Percentiles rank a stretch among this genome's conserved stretches.
Evolutionary conservation across 2,888 invertebrate species (phyloP).

Genomic region (Amphimallon solstitiale): DNA sequence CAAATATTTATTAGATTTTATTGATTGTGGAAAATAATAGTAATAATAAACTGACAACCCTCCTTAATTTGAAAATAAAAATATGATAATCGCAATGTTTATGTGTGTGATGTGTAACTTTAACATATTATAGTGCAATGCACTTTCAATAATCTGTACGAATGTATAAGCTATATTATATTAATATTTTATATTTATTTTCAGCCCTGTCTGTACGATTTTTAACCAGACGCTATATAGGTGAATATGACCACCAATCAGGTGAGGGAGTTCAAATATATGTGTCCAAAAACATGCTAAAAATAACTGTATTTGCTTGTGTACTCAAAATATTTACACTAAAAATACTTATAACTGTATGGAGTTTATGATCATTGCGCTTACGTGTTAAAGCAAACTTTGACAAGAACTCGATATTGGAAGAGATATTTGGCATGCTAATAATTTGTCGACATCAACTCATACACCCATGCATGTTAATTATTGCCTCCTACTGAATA

Average conservation of each 20-base stretch:
- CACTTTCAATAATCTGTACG: background rate
- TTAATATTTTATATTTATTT: conserved; percentile 48
- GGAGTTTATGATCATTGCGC: conserved; percentile 4
- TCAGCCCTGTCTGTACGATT: conserved; percentile 78
- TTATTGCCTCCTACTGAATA: background rate
- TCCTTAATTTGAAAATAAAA: too few species aligned
- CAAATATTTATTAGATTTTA: too few species aligned
- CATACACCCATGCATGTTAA: background rate
- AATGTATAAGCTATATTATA: background rate
- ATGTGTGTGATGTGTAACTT: too few species aligned
- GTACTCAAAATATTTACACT: conserved; percentile 21
- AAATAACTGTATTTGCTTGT: conserved; percentile 28
- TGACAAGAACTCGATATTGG: background rate
- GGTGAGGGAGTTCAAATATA: conserved; percentile 68
- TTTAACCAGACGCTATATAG: conserved; percentile 92
- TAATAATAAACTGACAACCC: too few species aligned
- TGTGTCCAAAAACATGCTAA: conserved; percentile 9
- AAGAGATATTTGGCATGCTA: background rate
- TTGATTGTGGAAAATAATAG: too few species aligned
- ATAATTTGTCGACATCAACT: conserved; percentile 15
- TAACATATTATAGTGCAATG: too few species aligned
- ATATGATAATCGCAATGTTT: too few species aligned
- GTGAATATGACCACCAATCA: conserved; percentile 94
- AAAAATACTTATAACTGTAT: conserved; percentile 17
- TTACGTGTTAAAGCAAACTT: conserved; percentile 2